Evolutionary conservation across 1,140 invertebrate species (phyloP).

Genomic region (Phortica variegata): DNA sequence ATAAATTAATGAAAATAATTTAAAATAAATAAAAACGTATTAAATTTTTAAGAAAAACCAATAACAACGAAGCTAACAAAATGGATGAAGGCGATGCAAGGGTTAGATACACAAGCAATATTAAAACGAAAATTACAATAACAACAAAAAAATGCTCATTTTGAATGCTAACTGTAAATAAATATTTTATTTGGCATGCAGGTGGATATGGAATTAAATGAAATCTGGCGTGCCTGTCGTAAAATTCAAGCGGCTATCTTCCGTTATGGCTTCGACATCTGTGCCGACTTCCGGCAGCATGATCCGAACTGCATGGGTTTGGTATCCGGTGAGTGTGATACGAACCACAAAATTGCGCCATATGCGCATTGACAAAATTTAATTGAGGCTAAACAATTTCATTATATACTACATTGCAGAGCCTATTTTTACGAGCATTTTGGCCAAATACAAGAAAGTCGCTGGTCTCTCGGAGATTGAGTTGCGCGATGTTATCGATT

Average conservation of each 20-base stretch:
- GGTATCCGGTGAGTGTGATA: constrained; percentile 63
- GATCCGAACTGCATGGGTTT: constrained; percentile 67
- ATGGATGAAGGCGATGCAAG: constrained; percentile 42
- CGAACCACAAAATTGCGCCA: too few relatives aligned
- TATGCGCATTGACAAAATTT: constrained; percentile 8
- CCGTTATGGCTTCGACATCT: constrained; percentile 67
- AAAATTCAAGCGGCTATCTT: constrained; percentile 71
- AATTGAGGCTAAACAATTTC: neutral
- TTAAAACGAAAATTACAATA: too few relatives aligned
- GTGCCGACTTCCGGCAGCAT: constrained; percentile 66
- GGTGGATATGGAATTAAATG: constrained; percentile 49
- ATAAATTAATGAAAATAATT: constrained; percentile 9
- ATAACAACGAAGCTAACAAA: constrained; percentile 23
- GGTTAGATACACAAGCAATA: constrained; percentile 21
- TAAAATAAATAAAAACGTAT: constrained; percentile 17
- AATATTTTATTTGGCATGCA: constrained; percentile 12
- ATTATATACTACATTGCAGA: constrained; percentile 58
- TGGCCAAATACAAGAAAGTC: constrained; percentile 64
- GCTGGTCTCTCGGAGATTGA: constrained; percentile 69
- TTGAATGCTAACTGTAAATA: too few relatives aligned
- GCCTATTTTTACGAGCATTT: constrained; percentile 67
- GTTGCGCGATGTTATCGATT: constrained; percentile 69
- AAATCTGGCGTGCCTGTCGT: constrained; percentile 73
- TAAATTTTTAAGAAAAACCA: neutral
- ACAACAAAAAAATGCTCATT: too few relatives aligned